Evolutionary conservation across 2,113 vertebrate genomes (phyloP).

Genomic region (Uria aalge): DNA sequence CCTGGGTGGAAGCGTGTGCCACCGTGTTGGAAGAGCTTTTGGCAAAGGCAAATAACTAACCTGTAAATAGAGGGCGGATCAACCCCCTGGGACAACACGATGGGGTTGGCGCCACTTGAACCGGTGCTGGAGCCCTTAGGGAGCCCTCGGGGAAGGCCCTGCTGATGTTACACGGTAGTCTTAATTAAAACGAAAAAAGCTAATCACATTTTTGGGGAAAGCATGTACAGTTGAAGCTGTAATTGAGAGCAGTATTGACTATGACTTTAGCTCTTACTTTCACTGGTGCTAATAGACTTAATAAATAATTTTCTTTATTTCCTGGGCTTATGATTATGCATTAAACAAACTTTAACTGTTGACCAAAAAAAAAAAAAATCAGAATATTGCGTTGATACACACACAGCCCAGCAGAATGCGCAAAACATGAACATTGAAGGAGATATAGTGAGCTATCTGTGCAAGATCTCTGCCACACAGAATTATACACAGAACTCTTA

Average conservation of each 20-base stretch:
- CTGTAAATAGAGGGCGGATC: background rate
- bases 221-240: background rate
- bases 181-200: background rate
- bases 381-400: background rate
- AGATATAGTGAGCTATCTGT: background rate
- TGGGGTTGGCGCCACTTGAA: background rate
- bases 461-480: background rate
- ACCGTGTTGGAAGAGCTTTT: background rate
- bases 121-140: background rate
- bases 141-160: background rate
- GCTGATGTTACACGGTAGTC: background rate
- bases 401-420: background rate
- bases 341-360: background rate
- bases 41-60: background rate
- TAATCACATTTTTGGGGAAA: background rate
- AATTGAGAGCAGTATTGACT: background rate
- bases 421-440: background rate
- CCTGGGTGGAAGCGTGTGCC: background rate
- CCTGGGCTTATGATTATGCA: background rate
- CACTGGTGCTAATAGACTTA: background rate
- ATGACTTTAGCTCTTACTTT: background rate
- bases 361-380: background rate
- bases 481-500: background rate
- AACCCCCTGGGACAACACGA: accelerated
- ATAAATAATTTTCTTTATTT: background rate